Conservation (phyloP, 2,113 vertebrate species). For the Etia nguti region DNA sequence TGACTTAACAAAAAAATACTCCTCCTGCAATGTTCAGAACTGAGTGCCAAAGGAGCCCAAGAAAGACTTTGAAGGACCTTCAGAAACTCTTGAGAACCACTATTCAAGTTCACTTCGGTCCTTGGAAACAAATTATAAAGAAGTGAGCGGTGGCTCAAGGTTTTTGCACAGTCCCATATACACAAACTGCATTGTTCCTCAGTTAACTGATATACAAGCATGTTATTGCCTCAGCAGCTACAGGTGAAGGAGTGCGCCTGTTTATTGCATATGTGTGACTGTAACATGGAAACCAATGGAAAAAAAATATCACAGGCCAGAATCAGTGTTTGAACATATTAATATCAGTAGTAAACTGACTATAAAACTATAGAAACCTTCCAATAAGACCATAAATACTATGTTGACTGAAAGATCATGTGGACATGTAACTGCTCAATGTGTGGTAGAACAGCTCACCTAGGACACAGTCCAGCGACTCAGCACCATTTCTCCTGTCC, state of each 20-base stretch:
- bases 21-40: background rate
- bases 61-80: background rate
- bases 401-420: background rate
- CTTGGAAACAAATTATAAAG: no score
- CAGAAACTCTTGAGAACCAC: background rate
- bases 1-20: background rate
- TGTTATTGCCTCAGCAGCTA: background rate
- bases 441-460: slow-evolving; percentile 42
- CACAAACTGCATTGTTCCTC: background rate
- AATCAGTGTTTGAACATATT: background rate
- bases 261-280: background rate
- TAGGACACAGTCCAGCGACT: slow-evolving; percentile 73
- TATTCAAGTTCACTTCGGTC: accelerated
- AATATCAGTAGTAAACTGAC: background rate
- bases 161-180: background rate
- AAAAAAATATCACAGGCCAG: background rate
- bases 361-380: background rate
- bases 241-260: background rate
- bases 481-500: slow-evolving; percentile 81
- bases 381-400: background rate
- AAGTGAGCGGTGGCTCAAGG: accelerated
- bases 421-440: background rate
- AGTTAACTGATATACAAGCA: background rate
- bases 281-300: background rate
- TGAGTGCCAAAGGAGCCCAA: background rate